Evolutionary conservation across 2,888 invertebrate species (phyloP).

Genomic region (Drosophila tripunctata): DNA sequence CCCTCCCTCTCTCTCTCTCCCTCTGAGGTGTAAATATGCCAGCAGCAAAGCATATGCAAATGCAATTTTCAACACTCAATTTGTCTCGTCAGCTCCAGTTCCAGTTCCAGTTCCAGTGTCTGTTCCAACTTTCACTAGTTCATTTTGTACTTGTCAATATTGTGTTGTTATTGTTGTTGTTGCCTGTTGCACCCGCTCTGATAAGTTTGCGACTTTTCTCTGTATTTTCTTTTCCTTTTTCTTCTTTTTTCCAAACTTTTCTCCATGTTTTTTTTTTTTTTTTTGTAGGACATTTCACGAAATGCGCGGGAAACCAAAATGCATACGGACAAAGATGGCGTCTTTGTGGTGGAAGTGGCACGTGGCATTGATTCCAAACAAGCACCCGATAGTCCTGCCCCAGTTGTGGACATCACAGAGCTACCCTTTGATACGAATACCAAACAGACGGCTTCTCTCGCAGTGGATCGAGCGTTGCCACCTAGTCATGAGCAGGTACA

Average conservation of each 20-base stretch:
- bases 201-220: not conserved
- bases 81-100: conserved; percentile 43
- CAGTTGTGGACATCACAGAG: conserved; percentile 69
- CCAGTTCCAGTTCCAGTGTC: not conserved
- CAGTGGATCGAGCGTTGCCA: conserved; percentile 57
- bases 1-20: conserved; percentile 2
- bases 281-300: conserved; percentile 87
- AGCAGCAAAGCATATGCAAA: conserved; percentile 64
- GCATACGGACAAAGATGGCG: conserved; percentile 89
- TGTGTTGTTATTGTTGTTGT: conserved; percentile 2
- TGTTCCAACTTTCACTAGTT: conserved; percentile 7
- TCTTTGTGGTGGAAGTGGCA: conserved; percentile 90
- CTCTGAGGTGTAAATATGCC: conserved; percentile 57
- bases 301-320: conserved; percentile 90
- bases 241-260: conserved; percentile 35
- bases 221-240: not conserved
- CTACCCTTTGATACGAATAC: conserved; percentile 77
- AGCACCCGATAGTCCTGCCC: conserved; percentile 74
- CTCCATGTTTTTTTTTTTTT: not conserved
- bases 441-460: conserved; percentile 51
- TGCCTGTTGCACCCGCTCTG: conserved; percentile 15
- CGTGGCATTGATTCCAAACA: conserved; percentile 84
- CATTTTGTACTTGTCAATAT: conserved; percentile 1
- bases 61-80: conserved; percentile 74
- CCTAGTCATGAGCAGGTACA: conserved; percentile 83